Conservation (phyloP, 2,888 invertebrate species). For the Pyrocoelia pectoralis region DNA sequence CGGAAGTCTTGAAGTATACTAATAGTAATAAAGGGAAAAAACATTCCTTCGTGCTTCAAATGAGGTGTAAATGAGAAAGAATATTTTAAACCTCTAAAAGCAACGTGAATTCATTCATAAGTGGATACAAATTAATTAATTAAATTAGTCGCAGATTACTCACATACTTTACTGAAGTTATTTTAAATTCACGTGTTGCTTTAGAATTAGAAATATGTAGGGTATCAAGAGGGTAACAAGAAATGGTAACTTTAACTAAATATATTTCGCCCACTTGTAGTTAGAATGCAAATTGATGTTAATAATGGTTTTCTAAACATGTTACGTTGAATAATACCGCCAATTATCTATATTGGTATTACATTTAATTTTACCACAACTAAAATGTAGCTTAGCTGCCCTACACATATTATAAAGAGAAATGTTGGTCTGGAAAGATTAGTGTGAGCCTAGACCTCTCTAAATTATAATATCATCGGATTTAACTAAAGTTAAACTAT, state of each 20-base stretch:
- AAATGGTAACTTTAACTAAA: neutral
- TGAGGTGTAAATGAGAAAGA: too few relatives aligned
- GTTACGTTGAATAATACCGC: neutral
- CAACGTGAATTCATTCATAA: too few relatives aligned
- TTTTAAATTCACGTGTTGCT: neutral
- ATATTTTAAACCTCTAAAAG: too few relatives aligned
- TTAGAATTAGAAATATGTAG: neutral
- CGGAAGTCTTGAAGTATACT: too few relatives aligned
- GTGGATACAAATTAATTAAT: neutral
- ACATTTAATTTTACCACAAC: neutral
- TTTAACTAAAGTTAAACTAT: neutral
- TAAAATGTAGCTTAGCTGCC: neutral
- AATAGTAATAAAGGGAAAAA: too few relatives aligned
- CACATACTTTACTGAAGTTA: too few relatives aligned
- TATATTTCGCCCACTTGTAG: too few relatives aligned
- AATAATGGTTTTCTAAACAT: neutral
- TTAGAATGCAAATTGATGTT: neutral
- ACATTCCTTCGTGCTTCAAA: too few relatives aligned
- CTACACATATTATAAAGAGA: neutral
- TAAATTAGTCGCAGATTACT: neutral
- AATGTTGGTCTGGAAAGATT: constrained; percentile 8
- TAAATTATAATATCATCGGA: constrained; percentile 1
- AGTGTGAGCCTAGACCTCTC: constrained; percentile 5
- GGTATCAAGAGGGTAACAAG: neutral
- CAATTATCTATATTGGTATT: neutral